Evolutionary conservation across 64 coral and sea anemone species (phyloP).

Genomic region (Montipora cactus): DNA sequence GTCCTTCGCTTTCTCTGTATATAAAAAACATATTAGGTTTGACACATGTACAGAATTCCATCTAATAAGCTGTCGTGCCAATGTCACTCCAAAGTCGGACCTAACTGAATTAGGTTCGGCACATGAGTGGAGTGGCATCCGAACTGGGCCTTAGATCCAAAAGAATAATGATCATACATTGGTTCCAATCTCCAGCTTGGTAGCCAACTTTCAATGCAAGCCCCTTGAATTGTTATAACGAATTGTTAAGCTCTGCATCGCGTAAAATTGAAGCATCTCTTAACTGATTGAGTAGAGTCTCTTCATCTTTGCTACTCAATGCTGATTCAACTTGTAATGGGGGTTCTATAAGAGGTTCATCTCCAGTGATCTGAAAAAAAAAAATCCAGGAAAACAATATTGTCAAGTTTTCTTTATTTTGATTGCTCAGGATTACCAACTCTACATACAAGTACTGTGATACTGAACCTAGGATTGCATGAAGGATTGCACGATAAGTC

Average conservation of each 20-base stretch:
- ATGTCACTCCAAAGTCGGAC: too few species aligned
- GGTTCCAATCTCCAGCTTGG: neutral
- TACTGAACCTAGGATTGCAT: too few species aligned
- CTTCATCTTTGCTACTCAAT: slow-evolving; percentile 83
- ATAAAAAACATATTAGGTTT: too few species aligned
- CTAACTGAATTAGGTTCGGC: too few species aligned
- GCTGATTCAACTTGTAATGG: slow-evolving; percentile 9
- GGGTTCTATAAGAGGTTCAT: slow-evolving; percentile 42
- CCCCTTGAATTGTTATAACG: neutral
- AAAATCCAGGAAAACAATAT: neutral
- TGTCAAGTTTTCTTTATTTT: too few species aligned
- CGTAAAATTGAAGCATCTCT: slow-evolving; percentile 54
- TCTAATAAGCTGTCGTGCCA: too few species aligned
- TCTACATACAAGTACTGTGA: too few species aligned
- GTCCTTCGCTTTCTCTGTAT: too few species aligned
- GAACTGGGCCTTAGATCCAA: neutral
- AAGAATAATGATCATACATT: neutral
- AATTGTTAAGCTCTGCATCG: slow-evolving; percentile 32
- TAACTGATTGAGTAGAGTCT: slow-evolving; percentile 75
- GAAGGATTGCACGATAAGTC: too few species aligned
- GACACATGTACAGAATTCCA: too few species aligned
- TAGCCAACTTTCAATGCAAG: neutral
- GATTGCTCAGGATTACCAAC: too few species aligned
- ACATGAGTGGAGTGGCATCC: neutral
- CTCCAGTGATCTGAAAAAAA: slow-evolving; percentile 55